These are phyloP conservation scores for Stigmatopora nigra DNA, from an alignment of 2,113 vertebrate genomes.

Conservation along the genomic window DNA sequence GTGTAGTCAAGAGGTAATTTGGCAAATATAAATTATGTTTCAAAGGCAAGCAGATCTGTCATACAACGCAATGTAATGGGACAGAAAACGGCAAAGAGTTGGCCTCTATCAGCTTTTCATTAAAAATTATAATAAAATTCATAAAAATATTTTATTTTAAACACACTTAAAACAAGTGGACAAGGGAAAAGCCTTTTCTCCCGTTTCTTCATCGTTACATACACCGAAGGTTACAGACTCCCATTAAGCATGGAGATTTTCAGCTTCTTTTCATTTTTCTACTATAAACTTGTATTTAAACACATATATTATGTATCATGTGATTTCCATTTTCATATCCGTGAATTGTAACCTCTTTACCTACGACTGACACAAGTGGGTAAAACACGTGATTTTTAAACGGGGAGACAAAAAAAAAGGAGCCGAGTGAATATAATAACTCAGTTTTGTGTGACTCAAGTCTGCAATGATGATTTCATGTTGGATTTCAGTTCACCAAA, in stretches of 20 bases:
- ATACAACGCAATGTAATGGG: slow-evolving; percentile 44
- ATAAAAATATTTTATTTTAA: slow-evolving; percentile 97
- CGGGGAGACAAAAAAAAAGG: slow-evolving; percentile 8
- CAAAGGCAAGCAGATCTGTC: slow-evolving; percentile 63
- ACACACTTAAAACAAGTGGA: slow-evolving; percentile 83
- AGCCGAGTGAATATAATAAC: slow-evolving; percentile 34
- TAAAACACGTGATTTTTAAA: slow-evolving; percentile 25
- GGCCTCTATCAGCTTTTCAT: slow-evolving; percentile 65
- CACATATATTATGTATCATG: slow-evolving; percentile 22
- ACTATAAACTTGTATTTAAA: slow-evolving; percentile 33
- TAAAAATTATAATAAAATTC: slow-evolving; percentile 87
- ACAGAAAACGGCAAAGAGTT: slow-evolving; percentile 71
- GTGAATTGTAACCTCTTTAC: slow-evolving; percentile 28
- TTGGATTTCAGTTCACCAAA: slow-evolving; percentile 44
- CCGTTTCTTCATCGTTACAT: slow-evolving; percentile 28
- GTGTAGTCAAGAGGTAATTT: slow-evolving; percentile 65
- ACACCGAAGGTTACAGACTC: slow-evolving; percentile 39
- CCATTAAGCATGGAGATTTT: slow-evolving; percentile 27
- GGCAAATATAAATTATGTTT: slow-evolving; percentile 68
- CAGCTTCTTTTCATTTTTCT: slow-evolving; percentile 11
- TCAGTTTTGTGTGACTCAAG: slow-evolving; percentile 40
- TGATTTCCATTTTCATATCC: slow-evolving; percentile 30
- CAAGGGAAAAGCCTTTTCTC: slow-evolving; percentile 54
- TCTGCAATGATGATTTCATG: slow-evolving; percentile 34
- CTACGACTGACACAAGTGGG: slow-evolving; percentile 35